These are phyloP conservation scores for Hemaris fuciformis DNA, from an alignment of 2,888 invertebrate genomes.

Conservation along the genomic window DNA sequence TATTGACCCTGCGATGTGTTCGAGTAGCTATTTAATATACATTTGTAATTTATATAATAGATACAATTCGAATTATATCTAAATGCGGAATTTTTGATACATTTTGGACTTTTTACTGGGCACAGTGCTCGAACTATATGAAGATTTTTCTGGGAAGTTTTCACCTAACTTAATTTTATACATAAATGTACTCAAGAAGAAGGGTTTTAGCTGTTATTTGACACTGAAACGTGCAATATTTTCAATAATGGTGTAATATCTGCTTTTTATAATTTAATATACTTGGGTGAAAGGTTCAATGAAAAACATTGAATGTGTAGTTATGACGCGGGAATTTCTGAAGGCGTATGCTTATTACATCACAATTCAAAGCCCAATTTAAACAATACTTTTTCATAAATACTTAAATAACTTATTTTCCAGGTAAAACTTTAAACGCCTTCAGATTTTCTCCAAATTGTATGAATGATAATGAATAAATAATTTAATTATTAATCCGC, in stretches of 20 bases:
- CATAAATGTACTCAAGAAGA: background rate
- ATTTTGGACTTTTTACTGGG: background rate
- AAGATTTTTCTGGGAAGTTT: background rate
- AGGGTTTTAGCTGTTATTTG: background rate
- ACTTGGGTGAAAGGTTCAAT: background rate
- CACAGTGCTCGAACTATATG: background rate
- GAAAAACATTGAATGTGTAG: background rate
- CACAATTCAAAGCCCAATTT: too few species aligned
- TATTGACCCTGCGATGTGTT: constrained; percentile 38
- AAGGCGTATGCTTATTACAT: background rate
- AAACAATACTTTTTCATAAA: too few species aligned
- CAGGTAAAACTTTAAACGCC: background rate
- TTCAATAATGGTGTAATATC: too few species aligned
- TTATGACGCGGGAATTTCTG: background rate
- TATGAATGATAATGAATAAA: constrained; percentile 14
- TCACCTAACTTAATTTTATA: background rate
- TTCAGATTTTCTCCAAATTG: constrained; percentile 8
- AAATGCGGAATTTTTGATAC: constrained; percentile 16
- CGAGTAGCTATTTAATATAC: constrained; percentile 33
- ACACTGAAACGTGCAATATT: background rate
- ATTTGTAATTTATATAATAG: constrained; percentile 29
- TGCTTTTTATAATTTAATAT: background rate
- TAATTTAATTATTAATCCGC: constrained; percentile 14
- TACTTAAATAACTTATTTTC: background rate
- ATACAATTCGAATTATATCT: constrained; percentile 23